A percentile compares a stretch with the other conserved stretches of the same genome.
These are phyloP conservation scores for Drosophila bocqueti DNA, from an alignment of 1,140 invertebrate genomes.

Conservation along the genomic window DNA sequence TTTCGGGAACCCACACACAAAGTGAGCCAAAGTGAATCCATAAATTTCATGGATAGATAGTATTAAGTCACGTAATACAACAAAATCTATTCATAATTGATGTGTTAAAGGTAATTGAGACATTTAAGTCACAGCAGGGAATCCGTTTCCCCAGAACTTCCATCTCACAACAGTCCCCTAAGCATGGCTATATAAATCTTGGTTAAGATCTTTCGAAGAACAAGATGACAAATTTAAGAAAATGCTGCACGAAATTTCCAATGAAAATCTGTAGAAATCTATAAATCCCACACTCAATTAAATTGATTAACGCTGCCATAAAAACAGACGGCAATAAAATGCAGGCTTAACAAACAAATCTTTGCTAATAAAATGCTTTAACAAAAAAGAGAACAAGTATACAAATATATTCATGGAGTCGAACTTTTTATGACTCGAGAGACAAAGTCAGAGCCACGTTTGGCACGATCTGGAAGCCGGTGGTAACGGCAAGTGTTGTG, in stretches of 20 bases:
- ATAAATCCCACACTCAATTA: conserved; percentile 58
- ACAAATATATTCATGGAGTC: conserved; percentile 26
- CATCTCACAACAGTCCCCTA: not conserved
- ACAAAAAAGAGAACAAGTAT: conserved; percentile 10
- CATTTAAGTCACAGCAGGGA: conserved; percentile 44
- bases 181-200: conserved; percentile 9
- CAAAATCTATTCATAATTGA: conserved; percentile 4
- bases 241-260: not conserved
- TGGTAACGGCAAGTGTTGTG: conserved; percentile 62
- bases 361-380: conserved; percentile 60
- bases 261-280: conserved; percentile 28
- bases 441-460: conserved; percentile 36
- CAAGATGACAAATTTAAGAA: conserved; percentile 39
- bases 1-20: conserved; percentile 16
- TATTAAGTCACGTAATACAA: conserved; percentile 33
- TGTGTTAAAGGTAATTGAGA: conserved; percentile 45
- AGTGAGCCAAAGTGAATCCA: conserved; percentile 11
- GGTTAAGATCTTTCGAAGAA: conserved; percentile 3
- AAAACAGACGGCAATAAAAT: conserved; percentile 44
- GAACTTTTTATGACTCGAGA: conserved; percentile 42
- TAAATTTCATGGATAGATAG: conserved; percentile 9
- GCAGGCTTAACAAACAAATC: conserved; percentile 53
- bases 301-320: conserved; percentile 65
- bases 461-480: conserved; percentile 40
- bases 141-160: conserved; percentile 7